These are phyloP conservation scores for Kuschelorhynchus macadamiae DNA, from an alignment of 2,888 invertebrate species.

Conservation along the genomic window DNA sequence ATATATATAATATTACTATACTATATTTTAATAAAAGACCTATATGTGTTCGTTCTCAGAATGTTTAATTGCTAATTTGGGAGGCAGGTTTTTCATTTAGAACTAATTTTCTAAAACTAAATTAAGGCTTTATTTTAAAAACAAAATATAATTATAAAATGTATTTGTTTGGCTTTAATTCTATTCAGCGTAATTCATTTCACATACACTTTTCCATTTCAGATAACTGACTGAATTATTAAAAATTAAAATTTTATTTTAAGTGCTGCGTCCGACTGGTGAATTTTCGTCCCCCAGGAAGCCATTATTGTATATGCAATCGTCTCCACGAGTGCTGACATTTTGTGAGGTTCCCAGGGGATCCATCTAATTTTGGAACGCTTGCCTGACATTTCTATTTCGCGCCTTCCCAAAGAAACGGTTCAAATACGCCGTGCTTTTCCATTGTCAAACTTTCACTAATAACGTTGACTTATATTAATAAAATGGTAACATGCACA, in stretches of 20 bases:
- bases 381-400: slow-evolving; percentile 62
- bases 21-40: too few species aligned
- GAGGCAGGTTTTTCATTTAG: too few species aligned
- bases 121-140: too few species aligned
- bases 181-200: neutral
- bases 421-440: slow-evolving; percentile 35
- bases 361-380: slow-evolving; percentile 67
- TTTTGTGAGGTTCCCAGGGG: slow-evolving; percentile 65
- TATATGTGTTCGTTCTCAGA: too few species aligned
- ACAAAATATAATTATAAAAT: too few species aligned
- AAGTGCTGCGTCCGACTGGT: slow-evolving; percentile 41
- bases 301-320: slow-evolving; percentile 47
- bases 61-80: too few species aligned
- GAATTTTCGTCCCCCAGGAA: slow-evolving; percentile 38
- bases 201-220: neutral
- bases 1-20: too few species aligned
- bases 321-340: slow-evolving; percentile 65
- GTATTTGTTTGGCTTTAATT: too few species aligned
- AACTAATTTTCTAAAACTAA: too few species aligned
- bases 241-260: slow-evolving; percentile 49
- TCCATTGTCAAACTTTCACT: slow-evolving; percentile 31
- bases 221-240: slow-evolving; percentile 35
- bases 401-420: slow-evolving; percentile 55
- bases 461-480: too few species aligned
- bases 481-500: too few species aligned